These are phyloP conservation scores for Neotoxoptera formosana DNA, from an alignment of 1,140 invertebrate species.

Conservation along the genomic window DNA sequence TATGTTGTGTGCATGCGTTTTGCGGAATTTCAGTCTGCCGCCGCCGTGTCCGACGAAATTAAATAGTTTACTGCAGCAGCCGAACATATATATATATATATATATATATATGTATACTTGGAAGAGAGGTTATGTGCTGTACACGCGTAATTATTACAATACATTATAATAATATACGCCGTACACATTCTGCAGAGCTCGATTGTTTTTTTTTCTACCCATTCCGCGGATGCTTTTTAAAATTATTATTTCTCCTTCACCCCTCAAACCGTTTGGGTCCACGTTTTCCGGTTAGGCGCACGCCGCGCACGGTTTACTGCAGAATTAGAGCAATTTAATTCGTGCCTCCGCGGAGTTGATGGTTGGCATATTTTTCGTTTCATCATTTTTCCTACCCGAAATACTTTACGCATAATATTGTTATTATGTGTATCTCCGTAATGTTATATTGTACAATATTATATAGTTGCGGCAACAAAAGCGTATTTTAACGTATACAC, in stretches of 20 bases:
- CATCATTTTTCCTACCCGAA: not conserved
- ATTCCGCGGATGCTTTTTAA: constrained; percentile 8
- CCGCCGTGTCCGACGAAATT: not conserved
- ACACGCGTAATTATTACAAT: not conserved
- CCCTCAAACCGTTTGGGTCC: not conserved
- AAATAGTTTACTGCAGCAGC: not conserved
- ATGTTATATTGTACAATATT: not conserved
- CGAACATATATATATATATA: not conserved
- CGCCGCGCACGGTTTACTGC: not conserved
- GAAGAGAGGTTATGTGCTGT: not conserved
- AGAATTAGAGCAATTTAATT: constrained; percentile 4
- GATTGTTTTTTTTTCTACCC: constrained; percentile 22
- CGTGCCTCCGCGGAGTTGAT: not conserved
- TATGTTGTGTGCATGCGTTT: not conserved
- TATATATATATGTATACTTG: no score
- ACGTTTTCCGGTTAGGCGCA: not conserved
- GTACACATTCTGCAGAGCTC: not conserved
- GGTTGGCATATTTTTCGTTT: constrained; percentile 2
- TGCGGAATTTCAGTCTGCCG: not conserved
- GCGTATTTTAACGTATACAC: not conserved
- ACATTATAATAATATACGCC: not conserved
- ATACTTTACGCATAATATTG: not conserved
- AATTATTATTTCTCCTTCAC: not conserved
- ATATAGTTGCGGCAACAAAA: not conserved
- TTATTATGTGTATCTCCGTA: not conserved